These are phyloP conservation scores for Agrypnia vestita DNA, from an alignment of 1,140 invertebrate genomes.

Conservation along the genomic window DNA sequence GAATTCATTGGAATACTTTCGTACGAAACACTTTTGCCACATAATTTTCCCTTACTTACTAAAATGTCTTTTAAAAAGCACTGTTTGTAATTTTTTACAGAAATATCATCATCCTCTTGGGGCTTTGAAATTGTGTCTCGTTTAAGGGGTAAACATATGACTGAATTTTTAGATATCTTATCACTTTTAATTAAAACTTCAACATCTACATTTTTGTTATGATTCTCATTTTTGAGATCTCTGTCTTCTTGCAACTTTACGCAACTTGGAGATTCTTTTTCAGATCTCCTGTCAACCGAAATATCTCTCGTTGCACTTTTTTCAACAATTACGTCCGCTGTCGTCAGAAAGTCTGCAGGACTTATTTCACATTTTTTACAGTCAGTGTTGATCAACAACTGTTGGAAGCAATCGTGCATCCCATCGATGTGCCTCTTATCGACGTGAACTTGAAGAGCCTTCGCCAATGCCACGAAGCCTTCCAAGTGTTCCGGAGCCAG, in stretches of 20 bases:
- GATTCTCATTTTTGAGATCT: constrained; percentile 22
- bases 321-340: not conserved
- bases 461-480: constrained; percentile 65
- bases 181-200: constrained; percentile 52
- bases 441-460: constrained; percentile 66
- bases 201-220: constrained; percentile 43
- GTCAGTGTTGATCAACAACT: constrained; percentile 10
- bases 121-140: not conserved
- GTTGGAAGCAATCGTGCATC: constrained; percentile 24
- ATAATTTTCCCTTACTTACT: constrained; percentile 3
- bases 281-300: not conserved
- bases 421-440: constrained; percentile 59
- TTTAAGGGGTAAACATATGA: not conserved
- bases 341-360: constrained; percentile 24
- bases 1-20: not conserved
- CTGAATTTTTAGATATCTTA: constrained; percentile 45
- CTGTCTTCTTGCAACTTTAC: not conserved
- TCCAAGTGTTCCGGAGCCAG: constrained; percentile 63
- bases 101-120: not conserved
- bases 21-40: not conserved
- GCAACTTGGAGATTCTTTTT: not conserved
- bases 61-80: constrained; percentile 13
- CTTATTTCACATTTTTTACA: constrained; percentile 33
- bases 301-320: not conserved
- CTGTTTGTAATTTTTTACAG: not conserved